phyloP scores from a whole-genome alignment of 2,113 vertebrate species.

The Alaudala cheleensis region DNA sequence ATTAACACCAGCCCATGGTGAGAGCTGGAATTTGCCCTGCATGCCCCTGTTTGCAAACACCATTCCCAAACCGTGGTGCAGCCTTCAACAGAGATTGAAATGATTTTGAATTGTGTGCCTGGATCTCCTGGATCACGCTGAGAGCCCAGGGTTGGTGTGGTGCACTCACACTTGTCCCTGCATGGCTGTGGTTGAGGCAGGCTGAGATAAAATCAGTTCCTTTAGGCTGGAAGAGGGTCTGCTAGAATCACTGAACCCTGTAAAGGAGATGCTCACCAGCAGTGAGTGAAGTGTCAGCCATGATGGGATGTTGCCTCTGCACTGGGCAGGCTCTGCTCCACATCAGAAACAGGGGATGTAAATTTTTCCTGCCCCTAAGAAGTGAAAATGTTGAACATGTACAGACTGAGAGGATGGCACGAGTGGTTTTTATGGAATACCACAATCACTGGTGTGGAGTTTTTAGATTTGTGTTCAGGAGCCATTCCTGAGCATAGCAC shows the following conservation, averaged over 20 bases:
- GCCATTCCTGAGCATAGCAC: rapidly evolving
- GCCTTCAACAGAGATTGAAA: background rate
- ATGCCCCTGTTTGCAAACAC: rapidly evolving
- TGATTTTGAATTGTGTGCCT: rapidly evolving
- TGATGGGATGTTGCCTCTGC: background rate
- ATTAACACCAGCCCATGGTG: background rate
- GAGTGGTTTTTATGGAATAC: background rate
- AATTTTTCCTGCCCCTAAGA: background rate
- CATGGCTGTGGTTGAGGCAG: background rate
- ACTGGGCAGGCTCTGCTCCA: rapidly evolving
- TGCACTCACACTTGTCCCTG: rapidly evolving
- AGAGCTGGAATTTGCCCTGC: background rate
- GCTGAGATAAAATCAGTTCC: background rate
- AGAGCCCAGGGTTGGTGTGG: rapidly evolving
- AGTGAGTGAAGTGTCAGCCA: background rate
- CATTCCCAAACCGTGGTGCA: background rate
- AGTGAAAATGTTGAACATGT: background rate
- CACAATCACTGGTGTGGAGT: background rate
- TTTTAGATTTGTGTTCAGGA: background rate
- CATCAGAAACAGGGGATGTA: background rate
- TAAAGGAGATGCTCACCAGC: background rate
- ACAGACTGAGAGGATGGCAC: background rate
- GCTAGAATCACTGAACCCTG: background rate
- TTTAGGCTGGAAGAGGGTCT: background rate
- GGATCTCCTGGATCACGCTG: background rate